phyloP scores from a whole-genome alignment of 2,113 vertebrate genomes.

The Pelmatolapia mariae region DNA sequence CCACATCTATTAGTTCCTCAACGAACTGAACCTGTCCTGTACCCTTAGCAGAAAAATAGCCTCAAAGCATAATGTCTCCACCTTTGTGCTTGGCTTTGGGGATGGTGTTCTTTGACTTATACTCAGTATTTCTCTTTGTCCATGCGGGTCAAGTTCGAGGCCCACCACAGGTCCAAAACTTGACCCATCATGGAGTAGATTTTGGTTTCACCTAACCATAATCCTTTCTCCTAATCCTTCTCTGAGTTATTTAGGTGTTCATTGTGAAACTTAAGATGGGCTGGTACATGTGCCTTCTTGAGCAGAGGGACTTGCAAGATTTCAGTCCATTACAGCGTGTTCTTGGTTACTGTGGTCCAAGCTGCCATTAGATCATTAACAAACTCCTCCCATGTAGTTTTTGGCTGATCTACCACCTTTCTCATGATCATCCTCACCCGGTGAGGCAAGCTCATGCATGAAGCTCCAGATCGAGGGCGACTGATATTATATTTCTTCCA shows the following conservation, averaged over 20 bases:
- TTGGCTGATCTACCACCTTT: no score
- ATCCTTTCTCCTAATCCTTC: not conserved
- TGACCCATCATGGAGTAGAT: not conserved
- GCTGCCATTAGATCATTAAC: not conserved
- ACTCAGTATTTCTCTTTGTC: not conserved
- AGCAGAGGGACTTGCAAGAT: not conserved
- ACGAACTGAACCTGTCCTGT: not conserved
- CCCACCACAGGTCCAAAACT: not conserved
- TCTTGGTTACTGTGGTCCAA: not conserved
- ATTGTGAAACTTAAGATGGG: not conserved
- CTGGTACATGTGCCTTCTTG: not conserved
- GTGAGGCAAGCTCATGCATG: not conserved
- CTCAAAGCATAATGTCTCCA: not conserved
- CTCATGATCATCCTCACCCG: no score
- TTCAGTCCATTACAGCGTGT: not conserved
- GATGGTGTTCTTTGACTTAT: not conserved
- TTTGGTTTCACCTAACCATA: not conserved
- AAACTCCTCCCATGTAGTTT: no score
- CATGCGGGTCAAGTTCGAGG: fast-evolving
- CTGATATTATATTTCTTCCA: not conserved
- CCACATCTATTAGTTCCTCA: not conserved
- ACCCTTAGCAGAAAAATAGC: not conserved
- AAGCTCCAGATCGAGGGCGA: not conserved
- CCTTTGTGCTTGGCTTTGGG: not conserved
- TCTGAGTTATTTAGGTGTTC: not conserved